phyloP scores from a whole-genome alignment of 1,140 invertebrate genomes.

The Agrypnia vestita region DNA sequence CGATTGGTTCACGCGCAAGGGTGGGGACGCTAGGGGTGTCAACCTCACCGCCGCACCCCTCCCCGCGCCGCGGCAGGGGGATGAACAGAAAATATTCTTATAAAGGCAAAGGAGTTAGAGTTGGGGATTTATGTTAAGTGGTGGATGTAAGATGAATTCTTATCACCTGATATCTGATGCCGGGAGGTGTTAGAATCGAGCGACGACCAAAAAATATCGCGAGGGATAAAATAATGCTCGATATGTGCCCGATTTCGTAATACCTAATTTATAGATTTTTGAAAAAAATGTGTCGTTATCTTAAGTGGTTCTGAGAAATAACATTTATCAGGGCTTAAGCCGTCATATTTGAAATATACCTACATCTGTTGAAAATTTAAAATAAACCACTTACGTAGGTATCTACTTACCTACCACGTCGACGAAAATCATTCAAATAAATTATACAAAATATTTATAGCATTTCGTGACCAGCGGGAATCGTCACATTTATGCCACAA shows the following conservation, averaged over 20 bases:
- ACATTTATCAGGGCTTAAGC: no score
- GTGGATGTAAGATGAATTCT: conserved; percentile 60
- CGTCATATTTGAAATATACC: no score
- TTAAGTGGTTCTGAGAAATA: no score
- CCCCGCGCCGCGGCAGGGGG: conserved; percentile 22
- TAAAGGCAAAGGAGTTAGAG: conserved; percentile 46
- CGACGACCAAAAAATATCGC: not conserved
- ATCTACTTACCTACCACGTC: no score
- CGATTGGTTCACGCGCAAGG: not conserved
- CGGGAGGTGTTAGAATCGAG: conserved; percentile 25
- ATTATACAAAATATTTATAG: no score
- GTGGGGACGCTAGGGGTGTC: conserved; percentile 13
- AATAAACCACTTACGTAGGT: no score
- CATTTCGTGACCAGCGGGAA: no score
- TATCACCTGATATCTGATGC: conserved; percentile 56
- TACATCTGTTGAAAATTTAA: no score
- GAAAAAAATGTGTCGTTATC: no score
- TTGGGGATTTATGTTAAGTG: conserved; percentile 60
- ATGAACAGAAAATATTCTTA: conserved; percentile 54
- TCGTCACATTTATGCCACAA: no score
- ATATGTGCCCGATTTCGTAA: not conserved
- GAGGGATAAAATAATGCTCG: not conserved
- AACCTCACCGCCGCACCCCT: conserved; percentile 29
- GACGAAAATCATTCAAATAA: no score
- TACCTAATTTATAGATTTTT: not conserved